Evolutionary conservation across 2,113 vertebrate species (phyloP).

Genomic region (Barnardius zonarius): DNA sequence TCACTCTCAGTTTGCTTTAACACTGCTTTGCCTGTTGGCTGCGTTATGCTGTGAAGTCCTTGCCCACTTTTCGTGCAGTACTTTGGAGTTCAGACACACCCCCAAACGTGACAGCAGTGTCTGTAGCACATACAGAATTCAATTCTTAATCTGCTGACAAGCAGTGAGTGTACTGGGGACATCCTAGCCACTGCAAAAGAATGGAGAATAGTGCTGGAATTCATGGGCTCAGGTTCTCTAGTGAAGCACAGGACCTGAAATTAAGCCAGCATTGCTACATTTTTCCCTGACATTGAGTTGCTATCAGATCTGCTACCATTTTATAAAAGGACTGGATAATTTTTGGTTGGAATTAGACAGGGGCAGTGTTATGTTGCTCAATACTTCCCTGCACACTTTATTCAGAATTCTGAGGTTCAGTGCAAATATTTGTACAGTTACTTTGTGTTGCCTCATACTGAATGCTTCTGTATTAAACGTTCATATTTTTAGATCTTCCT

Average conservation of each 20-base stretch:
- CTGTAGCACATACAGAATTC: neutral
- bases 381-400: neutral
- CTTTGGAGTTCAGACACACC: neutral
- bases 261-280: neutral
- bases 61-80: neutral
- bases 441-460: neutral
- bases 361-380: neutral
- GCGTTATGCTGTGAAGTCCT: neutral
- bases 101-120: neutral
- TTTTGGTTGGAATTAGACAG: neutral
- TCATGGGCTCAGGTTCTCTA: neutral
- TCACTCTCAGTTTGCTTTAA: neutral
- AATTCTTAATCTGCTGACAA: neutral
- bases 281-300: neutral
- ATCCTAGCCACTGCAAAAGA: neutral
- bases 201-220: neutral
- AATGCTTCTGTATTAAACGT: neutral
- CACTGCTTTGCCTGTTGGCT: neutral
- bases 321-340: neutral
- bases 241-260: neutral
- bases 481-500: neutral
- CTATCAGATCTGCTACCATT: neutral
- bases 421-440: neutral
- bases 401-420: neutral
- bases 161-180: rapidly evolving